Evolutionary conservation across 2,113 vertebrate genomes (phyloP).

Genomic region (Chaetorhynchus papuensis): DNA sequence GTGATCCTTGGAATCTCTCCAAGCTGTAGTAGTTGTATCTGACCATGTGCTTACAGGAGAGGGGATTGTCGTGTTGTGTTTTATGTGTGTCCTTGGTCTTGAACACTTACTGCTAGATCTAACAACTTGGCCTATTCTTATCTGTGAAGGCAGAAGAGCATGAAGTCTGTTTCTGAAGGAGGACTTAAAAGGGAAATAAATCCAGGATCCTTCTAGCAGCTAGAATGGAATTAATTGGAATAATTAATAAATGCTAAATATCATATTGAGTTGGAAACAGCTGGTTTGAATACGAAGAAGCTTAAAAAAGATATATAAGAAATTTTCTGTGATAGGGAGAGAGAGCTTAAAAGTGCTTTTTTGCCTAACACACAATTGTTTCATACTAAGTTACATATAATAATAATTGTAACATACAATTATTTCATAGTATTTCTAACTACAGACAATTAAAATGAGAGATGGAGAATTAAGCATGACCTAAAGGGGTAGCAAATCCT

Average conservation of each 20-base stretch:
- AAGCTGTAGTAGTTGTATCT: not conserved
- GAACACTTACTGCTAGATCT: not conserved
- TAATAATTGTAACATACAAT: not conserved
- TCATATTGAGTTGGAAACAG: not conserved
- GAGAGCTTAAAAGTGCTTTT: not conserved
- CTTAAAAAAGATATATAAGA: not conserved
- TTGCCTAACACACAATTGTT: not conserved
- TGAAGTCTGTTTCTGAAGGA: not conserved
- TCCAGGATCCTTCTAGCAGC: not conserved
- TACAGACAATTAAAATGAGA: not conserved
- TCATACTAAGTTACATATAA: not conserved
- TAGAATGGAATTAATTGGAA: not conserved
- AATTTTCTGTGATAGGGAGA: not conserved
- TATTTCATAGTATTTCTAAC: not conserved
- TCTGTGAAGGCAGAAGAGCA: not conserved
- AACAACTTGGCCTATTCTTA: not conserved
- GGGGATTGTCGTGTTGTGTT: not conserved
- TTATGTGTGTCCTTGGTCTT: not conserved
- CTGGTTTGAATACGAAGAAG: not conserved
- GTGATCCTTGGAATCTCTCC: not conserved
- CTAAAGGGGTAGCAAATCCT: not conserved
- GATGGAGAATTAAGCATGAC: not conserved
- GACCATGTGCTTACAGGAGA: not conserved
- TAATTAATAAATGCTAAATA: not conserved
- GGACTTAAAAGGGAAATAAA: conserved; percentile 1